Evolutionary conservation across 2,797 vertebrate genomes (phyloP), one percentile per base, ranked within the genome.

Genomic region (Sylvia borin): DNA sequence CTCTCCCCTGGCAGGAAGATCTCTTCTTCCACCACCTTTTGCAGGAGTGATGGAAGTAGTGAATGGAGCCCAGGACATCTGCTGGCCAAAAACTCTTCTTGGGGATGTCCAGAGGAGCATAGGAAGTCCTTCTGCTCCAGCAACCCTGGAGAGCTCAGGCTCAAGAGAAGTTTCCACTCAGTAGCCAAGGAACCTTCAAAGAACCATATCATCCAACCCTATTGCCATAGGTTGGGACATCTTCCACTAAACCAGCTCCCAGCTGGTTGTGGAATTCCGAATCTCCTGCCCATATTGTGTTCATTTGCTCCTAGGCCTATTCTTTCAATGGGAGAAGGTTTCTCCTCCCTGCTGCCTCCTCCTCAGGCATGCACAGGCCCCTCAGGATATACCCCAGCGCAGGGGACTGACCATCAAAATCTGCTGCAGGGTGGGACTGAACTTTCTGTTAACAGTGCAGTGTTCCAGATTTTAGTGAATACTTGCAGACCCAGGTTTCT

Each of bases 331-430:
- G 50, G 51, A 88, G 70, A 19, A 84, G 10, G 51, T 66, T 91
- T 5, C 7, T 78, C 15, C 36, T 82, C 48, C 57, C 51, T 81
- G 57, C 34, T 62, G 19, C 38, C 26, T 74, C 43, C 16, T 42
- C 24, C 57, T 86, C 48, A 55, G 62, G 34, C 4, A 2, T 50
- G 22, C 61, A 6, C 13, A 4, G 12, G 54, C 45, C 42, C 9
- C 47, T 78, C 0, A 5, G 58, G 4, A 1, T 36, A 55, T 15
- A 11, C 18, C 3, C 14, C 38, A 36, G 42, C 0, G 0, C 21
- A 20, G n/a, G 36, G 66, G 27, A 21, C 62, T 67, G 42, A 40
- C 50, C 0, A 0, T 61, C 61, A 36, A 29, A 58, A 43, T 36
- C n/a, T 60, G 64, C 53, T 60, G 64, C 55, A 53, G 38, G 31